Percentiles rank a stretch among this genome's conserved stretches.
These are phyloP conservation scores for Lerema accius DNA, from an alignment of 1,140 invertebrate genomes.

Conservation along the genomic window DNA sequence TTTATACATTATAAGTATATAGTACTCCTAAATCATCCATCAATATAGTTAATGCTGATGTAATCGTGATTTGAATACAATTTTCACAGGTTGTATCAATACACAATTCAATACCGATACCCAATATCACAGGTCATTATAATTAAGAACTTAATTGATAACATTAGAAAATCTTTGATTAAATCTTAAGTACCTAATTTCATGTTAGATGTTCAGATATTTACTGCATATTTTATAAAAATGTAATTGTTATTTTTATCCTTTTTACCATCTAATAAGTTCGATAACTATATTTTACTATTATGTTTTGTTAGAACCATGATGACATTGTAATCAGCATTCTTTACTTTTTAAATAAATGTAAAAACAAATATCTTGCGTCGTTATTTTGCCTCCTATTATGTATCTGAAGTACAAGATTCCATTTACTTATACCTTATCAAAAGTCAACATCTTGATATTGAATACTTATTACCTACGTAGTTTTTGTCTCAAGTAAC, in stretches of 20 bases:
- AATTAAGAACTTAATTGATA: not conserved
- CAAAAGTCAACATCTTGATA: no score
- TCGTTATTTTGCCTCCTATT: no score
- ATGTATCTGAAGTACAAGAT: no score
- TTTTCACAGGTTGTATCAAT: no score
- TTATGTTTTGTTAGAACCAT: slow-evolving; percentile 30
- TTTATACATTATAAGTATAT: no score
- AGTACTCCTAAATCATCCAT: no score
- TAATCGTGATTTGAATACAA: not conserved
- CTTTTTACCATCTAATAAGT: not conserved
- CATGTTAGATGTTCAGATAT: not conserved
- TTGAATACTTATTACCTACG: no score
- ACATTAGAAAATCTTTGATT: not conserved
- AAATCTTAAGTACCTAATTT: not conserved
- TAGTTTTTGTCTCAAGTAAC: no score
- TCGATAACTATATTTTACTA: slow-evolving; percentile 3
- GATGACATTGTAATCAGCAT: slow-evolving; percentile 34
- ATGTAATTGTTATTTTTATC: not conserved
- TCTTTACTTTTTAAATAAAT: slow-evolving; percentile 35
- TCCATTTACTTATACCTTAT: no score
- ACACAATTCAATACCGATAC: no score
- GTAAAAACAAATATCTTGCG: slow-evolving; percentile 3
- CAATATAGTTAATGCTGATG: not conserved
- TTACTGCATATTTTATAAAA: slow-evolving; percentile 2
- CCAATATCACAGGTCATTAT: not conserved